Percentiles rank a stretch among this genome's conserved stretches.
Conservation (phyloP, 2,888 invertebrate species). For the Macrophya annulata region DNA sequence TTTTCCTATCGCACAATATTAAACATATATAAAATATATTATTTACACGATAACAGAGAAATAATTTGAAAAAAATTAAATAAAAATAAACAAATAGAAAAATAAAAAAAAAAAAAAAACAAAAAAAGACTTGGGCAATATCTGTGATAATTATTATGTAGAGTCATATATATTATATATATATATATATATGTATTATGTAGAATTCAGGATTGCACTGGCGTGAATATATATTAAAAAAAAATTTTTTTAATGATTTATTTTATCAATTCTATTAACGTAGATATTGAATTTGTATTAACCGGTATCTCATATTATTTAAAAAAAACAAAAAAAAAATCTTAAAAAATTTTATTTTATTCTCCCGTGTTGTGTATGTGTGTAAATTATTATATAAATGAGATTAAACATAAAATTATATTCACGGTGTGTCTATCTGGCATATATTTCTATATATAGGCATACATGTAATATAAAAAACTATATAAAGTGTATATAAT, state of each 20-base stretch:
- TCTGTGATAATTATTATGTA: constrained; percentile 51
- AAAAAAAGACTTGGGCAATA: constrained; percentile 52
- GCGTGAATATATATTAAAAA: neutral
- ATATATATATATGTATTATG: constrained; percentile 5
- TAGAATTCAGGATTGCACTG: constrained; percentile 22
- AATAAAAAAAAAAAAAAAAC: neutral
- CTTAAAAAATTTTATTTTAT: constrained; percentile 1
- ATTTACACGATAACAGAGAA: neutral
- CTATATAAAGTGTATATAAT: constrained; percentile 3
- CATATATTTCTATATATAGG: neutral
- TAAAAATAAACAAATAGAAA: neutral
- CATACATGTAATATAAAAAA: neutral
- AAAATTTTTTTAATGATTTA: too few relatives aligned
- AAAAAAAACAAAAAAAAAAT: neutral
- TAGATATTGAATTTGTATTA: neutral
- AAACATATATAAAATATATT: neutral
- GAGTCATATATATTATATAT: constrained; percentile 13
- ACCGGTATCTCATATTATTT: neutral
- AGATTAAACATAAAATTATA: neutral
- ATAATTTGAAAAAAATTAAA: neutral
- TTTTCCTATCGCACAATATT: constrained; percentile 8
- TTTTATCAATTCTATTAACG: neutral
- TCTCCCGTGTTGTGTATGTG: neutral
- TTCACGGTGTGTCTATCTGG: neutral
- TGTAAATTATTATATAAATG: constrained; percentile 8